Evolutionary conservation across 53 echinoderm and acorn worm genomes (phyloP).

Genomic region (Apostichopus leukothele): DNA sequence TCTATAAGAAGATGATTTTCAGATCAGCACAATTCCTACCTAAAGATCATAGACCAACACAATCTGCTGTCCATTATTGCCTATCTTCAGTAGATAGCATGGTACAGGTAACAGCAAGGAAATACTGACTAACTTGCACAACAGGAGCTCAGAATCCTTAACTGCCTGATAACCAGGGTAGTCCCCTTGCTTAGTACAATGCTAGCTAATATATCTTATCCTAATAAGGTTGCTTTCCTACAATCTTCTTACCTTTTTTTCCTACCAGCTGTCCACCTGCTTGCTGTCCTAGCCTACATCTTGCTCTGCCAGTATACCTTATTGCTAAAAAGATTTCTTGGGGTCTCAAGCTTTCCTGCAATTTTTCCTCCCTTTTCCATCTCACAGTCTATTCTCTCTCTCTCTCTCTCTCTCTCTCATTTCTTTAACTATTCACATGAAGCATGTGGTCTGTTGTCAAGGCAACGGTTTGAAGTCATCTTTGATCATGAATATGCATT

Average conservation of each 20-base stretch:
- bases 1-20: too few relatives aligned
- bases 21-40: too few relatives aligned
- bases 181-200: conserved; percentile 7
- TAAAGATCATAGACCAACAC: too few relatives aligned
- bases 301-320: conserved; percentile 39
- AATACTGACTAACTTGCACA: neutral
- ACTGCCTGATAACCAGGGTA: conserved; percentile 25
- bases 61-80: neutral
- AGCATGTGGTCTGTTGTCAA: conserved; percentile 50
- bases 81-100: neutral
- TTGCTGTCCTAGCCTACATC: conserved; percentile 42
- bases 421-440: conserved; percentile 49
- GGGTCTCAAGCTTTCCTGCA: conserved; percentile 49
- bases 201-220: conserved; percentile 6
- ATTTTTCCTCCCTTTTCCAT: conserved; percentile 46
- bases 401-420: conserved; percentile 38
- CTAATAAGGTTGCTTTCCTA: conserved; percentile 15
- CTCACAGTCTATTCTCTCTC: conserved; percentile 35
- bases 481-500: conserved; percentile 49
- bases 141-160: neutral
- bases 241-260: conserved; percentile 18
- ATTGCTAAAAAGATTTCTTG: conserved; percentile 43
- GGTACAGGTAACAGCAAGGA: neutral
- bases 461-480: conserved; percentile 46
- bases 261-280: conserved; percentile 32